Evolutionary conservation across 2,113 vertebrate genomes (phyloP).

Genomic region (Numenius arquata): DNA sequence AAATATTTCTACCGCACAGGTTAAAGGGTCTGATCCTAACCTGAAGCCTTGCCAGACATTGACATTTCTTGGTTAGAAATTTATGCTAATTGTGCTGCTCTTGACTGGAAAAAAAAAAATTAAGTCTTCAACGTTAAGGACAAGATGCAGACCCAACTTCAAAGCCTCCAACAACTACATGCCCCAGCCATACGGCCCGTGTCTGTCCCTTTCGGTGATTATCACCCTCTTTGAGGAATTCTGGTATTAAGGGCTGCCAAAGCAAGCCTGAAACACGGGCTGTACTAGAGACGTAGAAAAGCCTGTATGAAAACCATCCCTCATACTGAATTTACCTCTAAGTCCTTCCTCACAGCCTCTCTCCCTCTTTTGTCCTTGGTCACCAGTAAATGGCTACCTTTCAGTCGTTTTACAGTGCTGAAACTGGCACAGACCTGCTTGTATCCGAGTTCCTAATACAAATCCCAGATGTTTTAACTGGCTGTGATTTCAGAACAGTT

Average conservation of each 20-base stretch:
- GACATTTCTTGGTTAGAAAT: not conserved
- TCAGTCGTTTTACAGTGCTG: not conserved
- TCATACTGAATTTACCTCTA: not conserved
- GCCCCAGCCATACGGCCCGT: not conserved
- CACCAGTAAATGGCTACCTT: not conserved
- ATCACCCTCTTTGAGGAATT: not conserved
- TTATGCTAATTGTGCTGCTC: not conserved
- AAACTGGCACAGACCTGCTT: not conserved
- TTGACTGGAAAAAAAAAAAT: not conserved
- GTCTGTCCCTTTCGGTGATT: no score
- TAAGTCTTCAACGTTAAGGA: accelerated
- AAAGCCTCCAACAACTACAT: not conserved
- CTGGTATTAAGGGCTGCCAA: not conserved
- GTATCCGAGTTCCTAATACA: not conserved
- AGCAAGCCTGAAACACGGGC: not conserved
- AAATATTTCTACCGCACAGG: not conserved
- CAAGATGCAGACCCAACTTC: accelerated
- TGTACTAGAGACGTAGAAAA: not conserved
- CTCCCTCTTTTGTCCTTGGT: not conserved
- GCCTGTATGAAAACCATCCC: not conserved
- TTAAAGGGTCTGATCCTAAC: not conserved
- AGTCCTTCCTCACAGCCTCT: not conserved
- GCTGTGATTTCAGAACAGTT: not conserved
- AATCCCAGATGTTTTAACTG: not conserved
- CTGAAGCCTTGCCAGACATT: not conserved